These are phyloP conservation scores for Anthonomus grandis DNA, from an alignment of 1,140 invertebrate genomes.

Conservation along the genomic window DNA sequence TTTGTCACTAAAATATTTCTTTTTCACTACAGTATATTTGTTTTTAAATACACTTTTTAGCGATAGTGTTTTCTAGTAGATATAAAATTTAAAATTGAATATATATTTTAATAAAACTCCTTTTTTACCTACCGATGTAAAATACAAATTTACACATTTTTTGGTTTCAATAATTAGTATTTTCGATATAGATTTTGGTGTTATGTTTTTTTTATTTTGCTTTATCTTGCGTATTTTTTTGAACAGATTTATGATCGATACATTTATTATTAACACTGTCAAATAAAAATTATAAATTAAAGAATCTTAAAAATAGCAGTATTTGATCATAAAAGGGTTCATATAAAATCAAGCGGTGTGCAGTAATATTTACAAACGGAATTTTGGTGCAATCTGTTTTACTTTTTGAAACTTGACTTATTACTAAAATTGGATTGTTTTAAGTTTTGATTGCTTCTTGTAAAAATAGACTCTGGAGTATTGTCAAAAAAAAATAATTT, in stretches of 20 bases:
- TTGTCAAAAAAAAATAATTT: no score
- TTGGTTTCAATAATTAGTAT: no score
- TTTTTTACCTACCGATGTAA: slow-evolving; percentile 36
- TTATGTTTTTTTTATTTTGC: slow-evolving; percentile 14
- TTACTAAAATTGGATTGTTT: slow-evolving; percentile 32
- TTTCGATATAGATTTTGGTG: slow-evolving; percentile 43
- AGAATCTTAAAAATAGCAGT: neutral
- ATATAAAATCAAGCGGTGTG: slow-evolving; percentile 1
- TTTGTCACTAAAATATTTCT: slow-evolving; percentile 38
- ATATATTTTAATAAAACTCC: slow-evolving; percentile 38
- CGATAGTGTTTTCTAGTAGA: slow-evolving; percentile 39
- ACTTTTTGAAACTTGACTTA: slow-evolving; percentile 5
- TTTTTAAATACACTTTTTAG: slow-evolving; percentile 41
- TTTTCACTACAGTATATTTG: slow-evolving; percentile 41
- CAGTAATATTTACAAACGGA: slow-evolving; percentile 30
- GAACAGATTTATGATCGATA: neutral
- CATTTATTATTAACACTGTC: neutral
- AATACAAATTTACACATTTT: slow-evolving; percentile 43
- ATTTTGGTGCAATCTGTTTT: slow-evolving; percentile 9
- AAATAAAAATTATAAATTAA: neutral
- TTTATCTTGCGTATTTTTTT: no score
- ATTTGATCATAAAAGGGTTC: slow-evolving; percentile 1
- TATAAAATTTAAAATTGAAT: slow-evolving; percentile 44
- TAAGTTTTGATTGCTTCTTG: slow-evolving; percentile 36
- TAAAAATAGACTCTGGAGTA: neutral